Percentiles rank a stretch among this genome's conserved stretches.
Evolutionary conservation across 2,113 vertebrate species (phyloP).

Genomic region (Candoia aspera): DNA sequence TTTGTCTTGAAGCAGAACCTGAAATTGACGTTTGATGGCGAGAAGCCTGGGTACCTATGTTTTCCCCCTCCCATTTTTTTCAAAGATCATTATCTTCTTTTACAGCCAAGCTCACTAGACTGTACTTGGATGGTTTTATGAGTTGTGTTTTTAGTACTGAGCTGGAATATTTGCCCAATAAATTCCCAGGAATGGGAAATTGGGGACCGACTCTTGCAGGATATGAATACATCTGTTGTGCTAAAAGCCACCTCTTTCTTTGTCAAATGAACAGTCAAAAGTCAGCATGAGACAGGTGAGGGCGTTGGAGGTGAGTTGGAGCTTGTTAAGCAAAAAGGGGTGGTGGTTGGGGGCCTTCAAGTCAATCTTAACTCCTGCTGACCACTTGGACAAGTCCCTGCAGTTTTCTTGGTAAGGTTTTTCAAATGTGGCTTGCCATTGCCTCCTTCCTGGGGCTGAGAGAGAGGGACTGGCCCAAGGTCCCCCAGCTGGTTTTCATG

Average conservation of each 20-base stretch:
- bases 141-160: conserved; percentile 72
- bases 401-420: too few species aligned
- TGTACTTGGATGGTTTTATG: conserved; percentile 55
- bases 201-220: conserved; percentile 63
- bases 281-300: not conserved
- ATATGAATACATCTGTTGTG: conserved; percentile 68
- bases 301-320: not conserved
- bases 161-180: conserved; percentile 68
- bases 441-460: too few species aligned
- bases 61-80: not conserved
- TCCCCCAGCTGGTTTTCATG: too few species aligned
- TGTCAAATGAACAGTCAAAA: conserved; percentile 31
- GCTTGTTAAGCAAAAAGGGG: not conserved
- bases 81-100: conserved; percentile 33
- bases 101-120: conserved; percentile 27
- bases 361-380: too few species aligned
- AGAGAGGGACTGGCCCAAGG: too few species aligned
- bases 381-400: too few species aligned
- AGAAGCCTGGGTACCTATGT: conserved; percentile 33
- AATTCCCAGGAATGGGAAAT: conserved; percentile 68
- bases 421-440: too few species aligned
- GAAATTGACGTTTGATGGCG: conserved; percentile 27
- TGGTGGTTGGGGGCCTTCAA: too few species aligned
- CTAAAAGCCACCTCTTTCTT: conserved; percentile 22
- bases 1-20: conserved; percentile 31